phyloP scores from a whole-genome alignment of 2,113 vertebrate species.

The Silurus meridionalis region DNA sequence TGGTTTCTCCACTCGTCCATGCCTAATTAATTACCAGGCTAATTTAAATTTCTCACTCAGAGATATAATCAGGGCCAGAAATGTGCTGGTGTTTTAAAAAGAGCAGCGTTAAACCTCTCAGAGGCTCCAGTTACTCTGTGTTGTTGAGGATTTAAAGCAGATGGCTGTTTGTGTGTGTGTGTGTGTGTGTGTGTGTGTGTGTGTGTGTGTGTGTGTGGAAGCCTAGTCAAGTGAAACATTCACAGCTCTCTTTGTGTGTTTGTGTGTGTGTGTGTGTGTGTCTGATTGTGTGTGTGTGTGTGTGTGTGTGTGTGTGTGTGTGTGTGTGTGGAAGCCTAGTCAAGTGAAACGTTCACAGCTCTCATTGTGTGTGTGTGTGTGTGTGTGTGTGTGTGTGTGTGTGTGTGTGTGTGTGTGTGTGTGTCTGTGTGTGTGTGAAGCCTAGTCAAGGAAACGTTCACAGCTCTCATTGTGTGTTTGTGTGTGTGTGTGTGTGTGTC shows the following conservation, averaged over 20 bases:
- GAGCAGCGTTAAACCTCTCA: conserved; percentile 11
- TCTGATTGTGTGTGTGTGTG: too few relatives aligned
- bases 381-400: background rate
- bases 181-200: background rate
- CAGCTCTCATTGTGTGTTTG: too few relatives aligned
- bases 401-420: background rate
- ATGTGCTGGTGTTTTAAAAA: conserved; percentile 41
- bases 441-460: too few relatives aligned
- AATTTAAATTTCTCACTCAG: conserved; percentile 54
- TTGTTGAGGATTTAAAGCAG: background rate
- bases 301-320: background rate
- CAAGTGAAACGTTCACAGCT: conserved; percentile 40
- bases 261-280: too few relatives aligned
- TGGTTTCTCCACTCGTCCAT: conserved; percentile 5
- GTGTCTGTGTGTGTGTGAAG: background rate
- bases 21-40: conserved; percentile 62
- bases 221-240: background rate
- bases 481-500: too few relatives aligned
- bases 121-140: background rate
- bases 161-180: background rate
- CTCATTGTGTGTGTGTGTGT: conserved; percentile 10
- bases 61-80: conserved; percentile 42
- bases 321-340: too few relatives aligned
- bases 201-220: background rate
- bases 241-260: too few relatives aligned